These are phyloP conservation scores for Luscinia luscinia DNA, from an alignment of 2,797 vertebrate genomes.

Conservation along the genomic window DNA sequence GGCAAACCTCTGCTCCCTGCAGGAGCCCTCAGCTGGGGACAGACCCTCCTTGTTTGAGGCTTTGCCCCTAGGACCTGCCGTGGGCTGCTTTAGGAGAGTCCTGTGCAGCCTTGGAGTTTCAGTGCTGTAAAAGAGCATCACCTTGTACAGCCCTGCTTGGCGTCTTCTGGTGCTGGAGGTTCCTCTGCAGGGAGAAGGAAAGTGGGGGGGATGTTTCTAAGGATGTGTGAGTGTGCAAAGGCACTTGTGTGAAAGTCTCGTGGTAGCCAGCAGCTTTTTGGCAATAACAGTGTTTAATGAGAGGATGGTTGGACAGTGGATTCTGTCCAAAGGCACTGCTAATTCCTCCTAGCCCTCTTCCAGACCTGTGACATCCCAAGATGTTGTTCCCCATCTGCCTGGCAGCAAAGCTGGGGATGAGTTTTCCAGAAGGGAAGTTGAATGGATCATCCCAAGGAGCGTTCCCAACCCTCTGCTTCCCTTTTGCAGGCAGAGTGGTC, in stretches of 20 bases:
- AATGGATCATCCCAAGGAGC: not conserved
- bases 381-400: rapidly evolving
- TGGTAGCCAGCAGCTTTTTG: not conserved
- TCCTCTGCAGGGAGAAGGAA: not conserved
- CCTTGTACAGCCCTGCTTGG: not conserved
- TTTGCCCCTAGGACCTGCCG: not conserved
- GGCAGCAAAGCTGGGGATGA: not conserved
- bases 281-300: not conserved
- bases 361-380: rapidly evolving
- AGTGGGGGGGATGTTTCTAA: not conserved
- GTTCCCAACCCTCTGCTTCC: constrained; percentile 19
- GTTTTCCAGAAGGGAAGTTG: not conserved
- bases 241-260: rapidly evolving
- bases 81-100: not conserved
- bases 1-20: not conserved
- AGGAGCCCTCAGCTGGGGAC: not conserved
- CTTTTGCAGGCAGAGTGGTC: constrained; percentile 73
- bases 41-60: not conserved
- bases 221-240: not conserved
- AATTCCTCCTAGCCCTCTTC: not conserved
- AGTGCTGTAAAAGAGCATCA: not conserved
- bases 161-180: not conserved
- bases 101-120: not conserved
- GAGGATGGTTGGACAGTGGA: not conserved
- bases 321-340: not conserved